phyloP scores from a whole-genome alignment of 1,140 invertebrate genomes.

The Trichonephila clavipes region DNA sequence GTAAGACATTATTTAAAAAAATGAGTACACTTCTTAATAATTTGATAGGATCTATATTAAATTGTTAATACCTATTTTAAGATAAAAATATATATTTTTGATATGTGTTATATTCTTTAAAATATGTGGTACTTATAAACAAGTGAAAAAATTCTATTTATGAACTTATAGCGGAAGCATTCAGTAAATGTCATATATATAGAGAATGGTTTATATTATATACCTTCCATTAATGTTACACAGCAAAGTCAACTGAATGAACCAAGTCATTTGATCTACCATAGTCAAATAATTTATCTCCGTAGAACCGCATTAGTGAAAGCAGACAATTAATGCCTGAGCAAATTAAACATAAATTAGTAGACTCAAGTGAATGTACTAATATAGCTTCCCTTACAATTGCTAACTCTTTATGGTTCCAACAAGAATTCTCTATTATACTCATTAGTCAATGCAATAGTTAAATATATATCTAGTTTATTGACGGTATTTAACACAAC shows the following conservation, averaged over 20 bases:
- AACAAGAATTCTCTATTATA: neutral
- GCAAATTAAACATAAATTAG: slow-evolving; percentile 27
- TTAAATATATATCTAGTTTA: neutral
- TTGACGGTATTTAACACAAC: neutral
- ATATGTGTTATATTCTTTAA: too few relatives aligned
- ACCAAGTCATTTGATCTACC: neutral
- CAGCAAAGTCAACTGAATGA: neutral
- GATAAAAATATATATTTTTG: too few relatives aligned
- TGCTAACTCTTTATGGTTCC: neutral
- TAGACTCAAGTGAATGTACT: neutral
- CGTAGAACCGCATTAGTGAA: neutral
- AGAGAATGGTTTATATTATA: too few relatives aligned
- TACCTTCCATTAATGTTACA: too few relatives aligned
- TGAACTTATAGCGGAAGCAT: too few relatives aligned
- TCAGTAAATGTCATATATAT: too few relatives aligned
- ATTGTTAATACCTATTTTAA: too few relatives aligned
- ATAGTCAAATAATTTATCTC: neutral
- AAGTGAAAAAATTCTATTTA: too few relatives aligned
- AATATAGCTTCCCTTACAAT: neutral
- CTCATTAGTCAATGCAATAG: neutral
- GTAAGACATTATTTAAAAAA: too few relatives aligned
- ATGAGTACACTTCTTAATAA: too few relatives aligned
- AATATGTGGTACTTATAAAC: too few relatives aligned
- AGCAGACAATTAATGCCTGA: neutral
- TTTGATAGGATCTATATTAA: too few relatives aligned